Base-by-base conservation (phyloP, 2,113 vertebrate species). In the Carassius auratus region DNA sequence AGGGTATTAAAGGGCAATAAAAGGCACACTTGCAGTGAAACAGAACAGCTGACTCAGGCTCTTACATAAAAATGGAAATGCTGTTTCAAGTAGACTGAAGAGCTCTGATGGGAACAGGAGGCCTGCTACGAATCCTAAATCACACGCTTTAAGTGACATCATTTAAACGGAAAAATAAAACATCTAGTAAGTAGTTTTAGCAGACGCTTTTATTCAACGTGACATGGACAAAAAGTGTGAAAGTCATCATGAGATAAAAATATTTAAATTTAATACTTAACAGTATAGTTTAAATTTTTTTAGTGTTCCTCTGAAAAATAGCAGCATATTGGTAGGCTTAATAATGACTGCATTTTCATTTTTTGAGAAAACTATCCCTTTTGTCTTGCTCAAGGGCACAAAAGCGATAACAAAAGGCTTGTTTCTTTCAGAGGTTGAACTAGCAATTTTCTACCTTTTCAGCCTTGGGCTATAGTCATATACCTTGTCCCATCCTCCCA, bases 31-130 rank as follows among this genome's bases (percentile, higher is more conserved):
- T 84, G 83, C 48, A 68, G 75, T 50, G 76, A n/a, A 71, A 68
- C 81, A 75, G 73, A 85, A 83, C 78, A 87, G 88, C 88, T 89
- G 86, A 86, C 87, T 66, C 85, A 81, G 78, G 69, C 83, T 48
- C 62, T 84, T 75, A 78, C 36, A 26, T 76, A 85, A 87, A 81
- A 45, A 38, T 57, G 81, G 75, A 86, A 77, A 86, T 86, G 76
- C 79, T 71, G 21, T 55, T 50, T 73, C 30, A 38, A 83, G 81
- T 38, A 73, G 66, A 1, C 9, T 42, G 50, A 74, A 73, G 66
- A 83, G 50, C 68, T 71, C 66, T 83, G 64, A 57, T 59, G 81
- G 66, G 68, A 73, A 59, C 68, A 57, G 30, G 30, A 23, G 81
- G 30, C 81, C 3, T 38, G 50, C 81, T 12, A 73, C 50, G 21